Evolutionary conservation across 2,888 invertebrate genomes (phyloP), one percentile per base, ranked within the genome.

Genomic region (Oasisia sp.): DNA sequence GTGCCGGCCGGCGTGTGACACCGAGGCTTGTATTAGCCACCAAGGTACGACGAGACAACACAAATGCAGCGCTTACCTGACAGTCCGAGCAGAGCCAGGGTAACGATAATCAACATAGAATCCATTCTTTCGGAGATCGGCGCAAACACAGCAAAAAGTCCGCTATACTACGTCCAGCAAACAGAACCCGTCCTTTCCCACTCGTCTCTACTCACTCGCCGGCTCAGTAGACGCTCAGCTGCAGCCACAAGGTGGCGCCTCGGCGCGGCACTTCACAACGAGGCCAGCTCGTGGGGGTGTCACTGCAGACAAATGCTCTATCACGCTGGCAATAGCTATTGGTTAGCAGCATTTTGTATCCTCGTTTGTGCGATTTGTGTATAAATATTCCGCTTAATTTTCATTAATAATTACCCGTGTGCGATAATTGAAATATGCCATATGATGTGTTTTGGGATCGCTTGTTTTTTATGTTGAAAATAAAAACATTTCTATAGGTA

Each of bases 1-100:
- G 74, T 74, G 27, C 74, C 74, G 74, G 74, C 74, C 74, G 74
- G 74, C 74, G 74, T 74, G 74, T 74, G 74, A 74, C 74, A 74
- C 74, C 5, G n/a, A 27, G 27, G n/a, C 74, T 27, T 19, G 74
- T n/a, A n/a, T 1, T 27, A 74, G 74, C 74, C 19, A 27, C 27
- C 74, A 74, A 74, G 74, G 74, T n/a, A 74, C 74, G 27, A 1
- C 74, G 74, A 74, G n/a, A 74, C 19, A 19, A n/a, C 74, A n/a
- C 3, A 74, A 74, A 74, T 5, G 7, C n/a, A n/a, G 74, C 27
- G 27, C 74, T 74, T 74, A 74, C 74, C 74, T 74, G 74, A 74
- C 19, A 74, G 19, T 19, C 74, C 74, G 74, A 74, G 74, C 74
- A 74, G 27, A 7, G 74, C 74, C 74, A 74, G 27, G 74, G n/a